Evolutionary conservation across 2,113 vertebrate genomes (phyloP), one percentile per base, ranked within the genome.

Genomic region (Vanacampus margaritifer): DNA sequence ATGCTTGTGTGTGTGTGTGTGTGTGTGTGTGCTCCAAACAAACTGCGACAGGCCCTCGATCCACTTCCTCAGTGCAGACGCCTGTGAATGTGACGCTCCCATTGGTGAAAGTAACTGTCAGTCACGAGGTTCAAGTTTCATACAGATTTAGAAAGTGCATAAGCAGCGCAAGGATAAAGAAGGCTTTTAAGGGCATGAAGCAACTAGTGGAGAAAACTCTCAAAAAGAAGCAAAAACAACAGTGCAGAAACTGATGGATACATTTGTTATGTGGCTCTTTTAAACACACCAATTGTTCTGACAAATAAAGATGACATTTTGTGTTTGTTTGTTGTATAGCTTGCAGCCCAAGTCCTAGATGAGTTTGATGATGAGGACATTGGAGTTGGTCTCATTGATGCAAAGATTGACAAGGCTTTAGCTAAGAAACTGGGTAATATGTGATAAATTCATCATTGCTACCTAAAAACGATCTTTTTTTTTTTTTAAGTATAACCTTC

Each of bases 311-410:
- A 19, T 63, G 16, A 19, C 23, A 46, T 36, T 36, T 62, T 41
- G 36, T 50, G 57, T 63, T 59, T 79, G 35, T 80, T 73, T 84
- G 37, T 78, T 73, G 79, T 84, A 23, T 89, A 96, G 95, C 90
- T 95, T 90, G 94, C 89, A 80, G 95, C 95, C 78, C 95, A 96
- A 85, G 94, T 96, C 81, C 90, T 96, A 68, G 94, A 95, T 64
- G 93, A 94, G 69, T 90, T 94, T 67, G 94, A 96, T 56, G 94
- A 94, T 48, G 94, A 95, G 67, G 94, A 95, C 1, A 83, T 96
- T 21, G 95, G 94, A 60, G 89, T 96, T 2, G 94, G 93, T 37
- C 90, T 95, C 60, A 86, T 96, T 43, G 95, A 96, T 87, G 91
- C 93, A 10, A 94, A 95, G 87, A 89, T 87, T 13, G 94, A 95